A percentile compares a stretch with the other conserved stretches of the same genome.
These are phyloP conservation scores for Poeciliopsis gracilis DNA, from an alignment of 2,797 vertebrate species.

Conservation along the genomic window DNA sequence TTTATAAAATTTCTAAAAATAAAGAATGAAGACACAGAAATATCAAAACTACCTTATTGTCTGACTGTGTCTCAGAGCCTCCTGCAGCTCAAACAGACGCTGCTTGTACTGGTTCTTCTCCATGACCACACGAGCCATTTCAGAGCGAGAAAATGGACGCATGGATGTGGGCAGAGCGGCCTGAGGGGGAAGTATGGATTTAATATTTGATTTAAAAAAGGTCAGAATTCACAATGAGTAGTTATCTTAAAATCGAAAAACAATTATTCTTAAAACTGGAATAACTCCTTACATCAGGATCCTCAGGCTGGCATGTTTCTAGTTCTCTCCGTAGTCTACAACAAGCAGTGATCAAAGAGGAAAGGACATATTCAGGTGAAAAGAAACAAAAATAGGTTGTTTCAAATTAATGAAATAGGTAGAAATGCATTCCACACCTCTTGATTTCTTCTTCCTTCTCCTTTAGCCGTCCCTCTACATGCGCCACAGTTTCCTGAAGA, in stretches of 20 bases:
- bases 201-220: background rate
- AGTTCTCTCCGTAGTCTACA: slow-evolving; percentile 78
- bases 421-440: slow-evolving; percentile 61
- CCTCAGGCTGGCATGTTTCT: slow-evolving; percentile 69
- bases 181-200: slow-evolving; percentile 48
- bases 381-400: background rate
- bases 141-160: slow-evolving; percentile 85
- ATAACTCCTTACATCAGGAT: slow-evolving; percentile 75
- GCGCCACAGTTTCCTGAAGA: slow-evolving; percentile 70
- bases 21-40: background rate
- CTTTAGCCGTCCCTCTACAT: slow-evolving; percentile 76
- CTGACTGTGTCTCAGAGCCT: slow-evolving; percentile 78
- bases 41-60: slow-evolving; percentile 63
- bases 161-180: slow-evolving; percentile 65
- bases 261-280: background rate
- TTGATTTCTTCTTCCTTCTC: slow-evolving; percentile 83
- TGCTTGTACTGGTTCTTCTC: slow-evolving; percentile 92
- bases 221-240: background rate
- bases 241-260: background rate
- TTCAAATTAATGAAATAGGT: background rate
- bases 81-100: slow-evolving; percentile 87
- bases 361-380: background rate
- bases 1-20: background rate
- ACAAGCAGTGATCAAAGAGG: slow-evolving; percentile 8
- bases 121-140: slow-evolving; percentile 90